Evolutionary conservation across 1,140 invertebrate species (phyloP).

Genomic region (Ips nitidus): DNA sequence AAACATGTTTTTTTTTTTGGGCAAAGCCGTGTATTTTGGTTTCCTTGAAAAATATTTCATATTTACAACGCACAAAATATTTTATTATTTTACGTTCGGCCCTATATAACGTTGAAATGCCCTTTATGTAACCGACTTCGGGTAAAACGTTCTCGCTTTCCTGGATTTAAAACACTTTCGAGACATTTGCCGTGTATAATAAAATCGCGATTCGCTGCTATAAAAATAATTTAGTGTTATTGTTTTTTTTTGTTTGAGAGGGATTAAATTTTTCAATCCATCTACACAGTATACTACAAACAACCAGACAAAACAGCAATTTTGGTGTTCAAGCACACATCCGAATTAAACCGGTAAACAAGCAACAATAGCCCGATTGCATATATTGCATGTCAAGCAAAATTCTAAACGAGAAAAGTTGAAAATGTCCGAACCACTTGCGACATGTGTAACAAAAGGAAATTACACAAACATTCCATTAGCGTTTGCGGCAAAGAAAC

Average conservation of each 20-base stretch:
- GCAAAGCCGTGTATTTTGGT: constrained; percentile 33
- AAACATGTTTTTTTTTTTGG: constrained; percentile 13
- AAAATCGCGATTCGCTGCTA: constrained; percentile 27
- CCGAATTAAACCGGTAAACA: too few relatives aligned
- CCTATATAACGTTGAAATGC: constrained; percentile 43
- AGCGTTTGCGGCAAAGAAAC: constrained; percentile 1
- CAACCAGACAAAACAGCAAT: too few relatives aligned
- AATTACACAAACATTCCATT: constrained; percentile 10
- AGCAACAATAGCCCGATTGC: background rate
- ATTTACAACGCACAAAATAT: constrained; percentile 45
- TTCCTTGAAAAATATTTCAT: constrained; percentile 41
- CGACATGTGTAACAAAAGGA: constrained; percentile 6
- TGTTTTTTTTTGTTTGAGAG: constrained; percentile 31
- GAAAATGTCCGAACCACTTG: constrained; percentile 1
- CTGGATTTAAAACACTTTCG: constrained; percentile 43
- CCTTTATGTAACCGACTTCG: constrained; percentile 44
- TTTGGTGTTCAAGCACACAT: too few relatives aligned
- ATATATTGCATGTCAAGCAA: constrained; percentile 1
- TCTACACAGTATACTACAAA: too few relatives aligned
- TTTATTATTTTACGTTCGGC: constrained; percentile 46
- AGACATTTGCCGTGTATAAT: constrained; percentile 37
- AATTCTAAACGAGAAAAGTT: constrained; percentile 2
- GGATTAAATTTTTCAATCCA: background rate
- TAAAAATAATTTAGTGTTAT: constrained; percentile 41
- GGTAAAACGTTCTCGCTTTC: constrained; percentile 43